Percentiles rank a stretch among this genome's conserved stretches.
These are phyloP conservation scores for Momotus momota DNA, from an alignment of 2,797 vertebrate genomes.

Conservation along the genomic window DNA sequence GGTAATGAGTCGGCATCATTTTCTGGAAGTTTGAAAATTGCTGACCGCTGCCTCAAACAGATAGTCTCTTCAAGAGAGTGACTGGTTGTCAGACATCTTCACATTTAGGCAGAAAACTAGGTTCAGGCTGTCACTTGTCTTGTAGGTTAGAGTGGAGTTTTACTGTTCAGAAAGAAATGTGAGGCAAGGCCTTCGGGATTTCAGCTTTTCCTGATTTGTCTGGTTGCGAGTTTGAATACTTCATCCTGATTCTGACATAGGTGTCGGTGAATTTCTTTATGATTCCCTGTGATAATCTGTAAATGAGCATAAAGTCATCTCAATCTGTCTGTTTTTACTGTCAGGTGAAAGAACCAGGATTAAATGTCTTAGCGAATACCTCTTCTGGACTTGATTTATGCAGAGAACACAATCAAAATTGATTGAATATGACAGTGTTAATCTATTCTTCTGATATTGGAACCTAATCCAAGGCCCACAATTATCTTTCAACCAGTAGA, in stretches of 20 bases:
- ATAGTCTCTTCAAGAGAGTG: background rate
- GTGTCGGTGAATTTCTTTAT: background rate
- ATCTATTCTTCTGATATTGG: background rate
- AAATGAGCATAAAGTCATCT: background rate
- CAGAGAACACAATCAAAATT: background rate
- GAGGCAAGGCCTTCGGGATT: background rate
- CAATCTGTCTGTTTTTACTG: background rate
- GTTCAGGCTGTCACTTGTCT: background rate
- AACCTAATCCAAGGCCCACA: background rate
- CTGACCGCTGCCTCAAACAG: background rate
- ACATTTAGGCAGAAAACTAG: background rate
- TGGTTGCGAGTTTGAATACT: background rate
- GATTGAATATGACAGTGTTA: background rate
- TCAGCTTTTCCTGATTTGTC: background rate
- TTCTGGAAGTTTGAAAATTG: background rate
- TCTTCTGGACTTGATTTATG: background rate
- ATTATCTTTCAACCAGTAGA: background rate
- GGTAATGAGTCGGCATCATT: background rate
- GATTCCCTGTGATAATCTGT: background rate
- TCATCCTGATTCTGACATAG: background rate
- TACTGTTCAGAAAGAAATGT: background rate
- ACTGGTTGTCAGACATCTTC: background rate
- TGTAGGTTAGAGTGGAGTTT: background rate
- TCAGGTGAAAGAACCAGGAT: background rate
- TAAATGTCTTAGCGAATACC: background rate